Conservation (phyloP, 2,888 invertebrate genomes). For the Nomada ruficornis region DNA sequence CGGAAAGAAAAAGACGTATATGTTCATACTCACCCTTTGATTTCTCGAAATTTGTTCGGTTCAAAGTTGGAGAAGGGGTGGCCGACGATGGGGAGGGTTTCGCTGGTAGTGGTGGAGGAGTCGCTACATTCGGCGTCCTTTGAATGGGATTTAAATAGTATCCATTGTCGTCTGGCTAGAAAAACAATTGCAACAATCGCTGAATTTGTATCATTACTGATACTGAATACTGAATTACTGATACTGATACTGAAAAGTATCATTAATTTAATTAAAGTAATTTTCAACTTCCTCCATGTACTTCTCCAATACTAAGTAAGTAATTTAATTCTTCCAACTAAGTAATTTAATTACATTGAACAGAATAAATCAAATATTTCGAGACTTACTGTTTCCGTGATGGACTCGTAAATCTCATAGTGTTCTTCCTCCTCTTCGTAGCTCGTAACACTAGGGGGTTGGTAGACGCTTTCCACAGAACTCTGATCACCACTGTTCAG, state of each 20-base stretch:
- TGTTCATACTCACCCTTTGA: constrained; percentile 48
- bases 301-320: no score
- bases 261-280: no score
- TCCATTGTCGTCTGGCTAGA: constrained; percentile 75
- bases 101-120: constrained; percentile 74
- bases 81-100: constrained; percentile 69
- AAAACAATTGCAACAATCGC: constrained; percentile 23
- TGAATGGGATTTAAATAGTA: constrained; percentile 67
- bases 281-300: no score
- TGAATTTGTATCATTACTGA: no score
- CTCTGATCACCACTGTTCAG: constrained; percentile 72
- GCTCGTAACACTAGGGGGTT: constrained; percentile 74
- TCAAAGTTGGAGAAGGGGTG: constrained; percentile 51
- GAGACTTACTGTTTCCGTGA: constrained; percentile 77
- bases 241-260: no score
- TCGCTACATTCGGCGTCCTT: constrained; percentile 33
- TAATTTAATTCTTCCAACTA: no score
- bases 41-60: constrained; percentile 30
- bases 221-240: no score
- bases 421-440: constrained; percentile 76
- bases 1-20: not conserved
- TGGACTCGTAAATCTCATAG: constrained; percentile 80
- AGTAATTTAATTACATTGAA: not conserved
- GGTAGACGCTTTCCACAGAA: constrained; percentile 78
- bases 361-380: not conserved